Evolutionary conservation across 2,888 invertebrate genomes (phyloP).

Genomic region (Rhagium mordax): DNA sequence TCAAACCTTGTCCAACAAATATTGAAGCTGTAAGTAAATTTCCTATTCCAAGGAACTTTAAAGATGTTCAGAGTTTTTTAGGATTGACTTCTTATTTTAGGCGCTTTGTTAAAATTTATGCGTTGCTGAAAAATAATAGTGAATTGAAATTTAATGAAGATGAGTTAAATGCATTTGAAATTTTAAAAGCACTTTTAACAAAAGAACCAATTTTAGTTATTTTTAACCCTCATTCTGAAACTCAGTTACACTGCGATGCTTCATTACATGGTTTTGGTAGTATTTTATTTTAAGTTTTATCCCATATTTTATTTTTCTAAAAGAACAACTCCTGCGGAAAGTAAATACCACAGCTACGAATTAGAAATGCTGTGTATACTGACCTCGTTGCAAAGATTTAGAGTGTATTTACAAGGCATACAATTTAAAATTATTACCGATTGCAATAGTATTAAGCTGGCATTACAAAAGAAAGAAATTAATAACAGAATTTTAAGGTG

Average conservation of each 20-base stretch:
- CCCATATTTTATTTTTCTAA: constrained; percentile 60
- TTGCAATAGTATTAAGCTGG: constrained; percentile 55
- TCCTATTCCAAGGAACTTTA: background rate
- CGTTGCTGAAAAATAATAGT: constrained; percentile 48
- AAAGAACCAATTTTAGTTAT: constrained; percentile 55
- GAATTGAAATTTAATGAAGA: constrained; percentile 52
- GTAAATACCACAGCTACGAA: constrained; percentile 62
- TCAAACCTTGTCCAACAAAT: background rate
- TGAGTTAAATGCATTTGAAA: constrained; percentile 50
- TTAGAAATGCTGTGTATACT: constrained; percentile 56
- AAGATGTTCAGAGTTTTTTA: constrained; percentile 11
- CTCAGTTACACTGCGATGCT: constrained; percentile 63
- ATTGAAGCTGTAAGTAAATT: background rate
- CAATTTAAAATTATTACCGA: constrained; percentile 59
- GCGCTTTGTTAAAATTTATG: constrained; percentile 38
- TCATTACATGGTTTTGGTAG: constrained; percentile 59
- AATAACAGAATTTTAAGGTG: constrained; percentile 59
- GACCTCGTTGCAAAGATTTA: constrained; percentile 55
- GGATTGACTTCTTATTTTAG: constrained; percentile 35
- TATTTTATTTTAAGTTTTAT: constrained; percentile 59
- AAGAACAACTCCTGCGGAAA: constrained; percentile 55
- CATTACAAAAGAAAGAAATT: constrained; percentile 57
- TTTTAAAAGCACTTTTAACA: constrained; percentile 48
- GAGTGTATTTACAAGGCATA: constrained; percentile 56
- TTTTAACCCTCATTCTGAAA: constrained; percentile 57